A percentile compares a stretch with the other conserved stretches of the same genome.
Conservation (phyloP, 2,113 vertebrate species). For the Macquaria australasica region DNA sequence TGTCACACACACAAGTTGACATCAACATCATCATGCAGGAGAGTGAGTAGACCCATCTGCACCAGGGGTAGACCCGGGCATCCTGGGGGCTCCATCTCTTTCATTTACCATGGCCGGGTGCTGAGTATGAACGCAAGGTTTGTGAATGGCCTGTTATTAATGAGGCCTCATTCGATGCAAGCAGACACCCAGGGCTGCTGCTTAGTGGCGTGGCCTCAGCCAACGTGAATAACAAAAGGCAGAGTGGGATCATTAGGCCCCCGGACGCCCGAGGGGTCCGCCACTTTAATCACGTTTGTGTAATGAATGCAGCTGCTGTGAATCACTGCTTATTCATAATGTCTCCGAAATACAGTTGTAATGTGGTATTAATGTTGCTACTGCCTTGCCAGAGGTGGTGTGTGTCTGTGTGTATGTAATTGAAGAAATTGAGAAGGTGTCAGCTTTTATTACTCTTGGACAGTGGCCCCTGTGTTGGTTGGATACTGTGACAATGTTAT, state of each 20-base stretch:
- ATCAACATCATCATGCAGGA: slow-evolving; percentile 65
- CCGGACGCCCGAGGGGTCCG: slow-evolving; percentile 73
- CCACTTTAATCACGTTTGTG: slow-evolving; percentile 82
- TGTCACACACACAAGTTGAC: slow-evolving; percentile 71
- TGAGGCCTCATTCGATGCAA: slow-evolving; percentile 70
- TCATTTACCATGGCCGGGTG: slow-evolving; percentile 66
- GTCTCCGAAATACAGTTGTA: slow-evolving; percentile 68
- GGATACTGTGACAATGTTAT: slow-evolving; percentile 70
- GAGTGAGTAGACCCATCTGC: slow-evolving; percentile 66
- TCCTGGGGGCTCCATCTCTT: slow-evolving; percentile 54
- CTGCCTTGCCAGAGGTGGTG: slow-evolving; percentile 62
- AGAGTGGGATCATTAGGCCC: slow-evolving; percentile 80
- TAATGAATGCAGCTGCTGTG: slow-evolving; percentile 84
- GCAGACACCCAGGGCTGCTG: slow-evolving; percentile 73
- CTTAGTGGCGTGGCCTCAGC: slow-evolving; percentile 76
- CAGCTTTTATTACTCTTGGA: slow-evolving; percentile 62
- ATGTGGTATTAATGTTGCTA: slow-evolving; percentile 70
- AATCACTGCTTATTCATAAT: slow-evolving; percentile 79
- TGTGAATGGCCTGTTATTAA: slow-evolving; percentile 82
- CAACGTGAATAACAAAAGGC: slow-evolving; percentile 82
- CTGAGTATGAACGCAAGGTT: slow-evolving; percentile 49
- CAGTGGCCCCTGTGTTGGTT: slow-evolving; percentile 48
- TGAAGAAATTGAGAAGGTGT: slow-evolving; percentile 62
- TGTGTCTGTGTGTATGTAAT: slow-evolving; percentile 51
- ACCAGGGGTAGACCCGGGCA: slow-evolving; percentile 40